Evolutionary conservation across 2,797 vertebrate species (phyloP), one percentile per base, ranked within the genome.

Genomic region (Parambassis ranga): DNA sequence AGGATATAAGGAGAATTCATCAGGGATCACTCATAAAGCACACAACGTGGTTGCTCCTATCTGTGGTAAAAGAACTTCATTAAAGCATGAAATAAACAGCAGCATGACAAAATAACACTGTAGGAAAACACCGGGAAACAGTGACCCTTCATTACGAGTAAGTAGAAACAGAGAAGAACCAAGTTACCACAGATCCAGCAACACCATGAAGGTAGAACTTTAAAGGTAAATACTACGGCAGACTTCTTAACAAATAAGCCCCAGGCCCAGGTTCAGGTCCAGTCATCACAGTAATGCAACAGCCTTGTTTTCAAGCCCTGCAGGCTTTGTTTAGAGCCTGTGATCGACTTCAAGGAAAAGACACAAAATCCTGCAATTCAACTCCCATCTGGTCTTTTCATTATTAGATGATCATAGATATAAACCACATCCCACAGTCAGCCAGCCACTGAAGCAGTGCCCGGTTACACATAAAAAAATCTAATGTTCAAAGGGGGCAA

Each of bases 251-350:
- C n/a, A n/a, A n/a, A n/a, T n/a, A 18, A 44, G 6, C 18, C 41
- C 44, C 6, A 0, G 15, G 27, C 11, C 10, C 43, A 9, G 2
- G 41, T 27, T 43, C 41, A 26, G 14, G 11, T 44, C 7, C 36
- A 39, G 32, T 4, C 30, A 3, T 52, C 23, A 63, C 35, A 23
- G 19, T 36, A 27, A 66, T 66, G 15, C 7, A 44, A 39, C 37
- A 44, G 36, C 49, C 57, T 42, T 57, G 48, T 67, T 61, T 67
- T 64, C 24, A 46, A 28, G 33, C 2, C 22, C 52, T 31, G 44
- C 10, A 41, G 23, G 23, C 33, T 39, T 27, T 43, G 13, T 62
- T 62, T 24, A 20, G n/a, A 33, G 52, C 28, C 14, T 28, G 38
- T 55, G 42, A 33, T 31, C 24, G 20, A 20, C 33, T 42, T 39